These are phyloP conservation scores for Trilocha varians DNA, from an alignment of 2,888 invertebrate genomes.

Conservation along the genomic window DNA sequence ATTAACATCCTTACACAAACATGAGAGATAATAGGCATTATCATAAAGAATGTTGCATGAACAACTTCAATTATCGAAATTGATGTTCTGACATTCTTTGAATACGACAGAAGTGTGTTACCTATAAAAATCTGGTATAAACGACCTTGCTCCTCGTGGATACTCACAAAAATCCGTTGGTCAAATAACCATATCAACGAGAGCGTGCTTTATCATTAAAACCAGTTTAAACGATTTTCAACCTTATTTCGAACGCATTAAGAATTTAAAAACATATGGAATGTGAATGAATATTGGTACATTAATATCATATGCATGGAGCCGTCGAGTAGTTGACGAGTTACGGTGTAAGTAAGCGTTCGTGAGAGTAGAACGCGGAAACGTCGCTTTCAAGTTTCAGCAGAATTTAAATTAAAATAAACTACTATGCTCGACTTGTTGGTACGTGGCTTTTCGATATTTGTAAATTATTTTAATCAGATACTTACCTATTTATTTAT, in stretches of 20 bases:
- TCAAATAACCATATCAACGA: slow-evolving; percentile 16
- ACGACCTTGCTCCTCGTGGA: slow-evolving; percentile 40
- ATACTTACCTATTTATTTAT: too few species aligned
- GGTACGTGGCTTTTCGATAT: neutral
- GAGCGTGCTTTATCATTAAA: slow-evolving; percentile 1
- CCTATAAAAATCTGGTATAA: slow-evolving; percentile 23
- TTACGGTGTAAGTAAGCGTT: slow-evolving; percentile 34
- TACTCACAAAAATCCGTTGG: slow-evolving; percentile 40
- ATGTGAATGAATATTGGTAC: slow-evolving; percentile 9
- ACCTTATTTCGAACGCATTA: slow-evolving; percentile 18
- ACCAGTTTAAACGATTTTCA: slow-evolving; percentile 8
- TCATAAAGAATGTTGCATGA: too few species aligned
- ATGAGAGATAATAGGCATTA: too few species aligned
- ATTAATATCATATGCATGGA: slow-evolving; percentile 17
- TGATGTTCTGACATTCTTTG: neutral
- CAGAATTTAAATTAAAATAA: neutral
- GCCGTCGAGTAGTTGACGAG: slow-evolving; percentile 19
- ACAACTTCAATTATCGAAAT: too few species aligned
- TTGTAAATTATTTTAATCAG: neutral
- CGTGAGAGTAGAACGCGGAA: slow-evolving; percentile 27
- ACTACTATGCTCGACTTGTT: neutral
- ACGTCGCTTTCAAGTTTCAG: neutral
- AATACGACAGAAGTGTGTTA: neutral
- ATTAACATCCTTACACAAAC: too few species aligned
- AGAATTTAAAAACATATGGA: slow-evolving; percentile 10